phyloP scores from a whole-genome alignment of 2,113 vertebrate species.

The Mirounga angustirostris region DNA sequence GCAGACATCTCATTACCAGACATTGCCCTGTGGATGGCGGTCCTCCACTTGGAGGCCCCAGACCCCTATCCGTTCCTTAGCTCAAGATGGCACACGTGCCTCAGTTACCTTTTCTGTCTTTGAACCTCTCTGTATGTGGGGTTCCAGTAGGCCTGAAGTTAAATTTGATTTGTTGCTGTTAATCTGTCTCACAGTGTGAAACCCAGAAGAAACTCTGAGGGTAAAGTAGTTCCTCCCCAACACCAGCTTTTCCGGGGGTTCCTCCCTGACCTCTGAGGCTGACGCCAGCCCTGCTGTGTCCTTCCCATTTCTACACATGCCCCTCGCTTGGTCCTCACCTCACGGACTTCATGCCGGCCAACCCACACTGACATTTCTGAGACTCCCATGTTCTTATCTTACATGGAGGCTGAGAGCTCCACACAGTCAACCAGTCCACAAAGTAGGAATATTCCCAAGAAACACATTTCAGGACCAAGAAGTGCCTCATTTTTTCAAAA shows the following conservation, averaged over 20 bases:
- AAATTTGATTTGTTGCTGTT: background rate
- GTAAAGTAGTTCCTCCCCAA: background rate
- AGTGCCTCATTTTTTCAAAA: constrained; percentile 63
- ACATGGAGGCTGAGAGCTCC: background rate
- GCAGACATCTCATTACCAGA: background rate
- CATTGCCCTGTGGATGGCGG: too few species aligned
- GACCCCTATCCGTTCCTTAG: too few species aligned
- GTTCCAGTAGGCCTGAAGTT: background rate
- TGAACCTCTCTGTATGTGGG: background rate
- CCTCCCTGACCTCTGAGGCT: background rate
- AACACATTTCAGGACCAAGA: constrained; percentile 71
- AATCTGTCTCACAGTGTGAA: background rate
- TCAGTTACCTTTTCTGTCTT: background rate
- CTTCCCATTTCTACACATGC: background rate
- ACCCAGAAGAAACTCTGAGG: background rate
- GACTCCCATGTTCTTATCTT: background rate
- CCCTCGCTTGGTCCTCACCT: background rate
- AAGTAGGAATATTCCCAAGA: constrained; percentile 27
- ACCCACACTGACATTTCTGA: background rate
- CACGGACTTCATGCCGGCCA: background rate
- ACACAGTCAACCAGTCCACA: background rate
- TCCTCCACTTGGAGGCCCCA: background rate
- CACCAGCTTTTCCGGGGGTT: background rate
- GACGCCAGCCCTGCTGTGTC: background rate
- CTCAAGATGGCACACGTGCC: background rate